These are phyloP conservation scores for Rotaria sp. DNA, from an alignment of 2,888 invertebrate genomes.

Conservation along the genomic window DNA sequence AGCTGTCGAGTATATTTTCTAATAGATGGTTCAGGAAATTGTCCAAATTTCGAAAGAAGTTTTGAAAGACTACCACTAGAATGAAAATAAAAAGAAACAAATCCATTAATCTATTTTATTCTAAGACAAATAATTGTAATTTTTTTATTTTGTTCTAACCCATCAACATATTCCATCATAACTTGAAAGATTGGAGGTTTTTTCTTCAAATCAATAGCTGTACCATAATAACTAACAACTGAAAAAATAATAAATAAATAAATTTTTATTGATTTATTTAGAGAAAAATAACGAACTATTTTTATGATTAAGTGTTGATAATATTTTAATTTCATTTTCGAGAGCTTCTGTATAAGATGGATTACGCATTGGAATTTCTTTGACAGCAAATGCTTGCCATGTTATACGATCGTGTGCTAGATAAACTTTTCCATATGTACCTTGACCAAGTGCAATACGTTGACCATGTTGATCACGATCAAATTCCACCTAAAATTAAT, in stretches of 20 bases:
- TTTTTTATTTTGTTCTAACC: background rate
- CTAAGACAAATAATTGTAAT: too few species aligned
- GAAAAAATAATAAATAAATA: background rate
- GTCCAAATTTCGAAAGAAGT: background rate
- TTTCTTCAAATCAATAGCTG: background rate
- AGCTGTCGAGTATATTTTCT: slow-evolving; percentile 17
- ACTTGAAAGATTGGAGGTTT: background rate
- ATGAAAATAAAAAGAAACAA: background rate
- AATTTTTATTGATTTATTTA: background rate
- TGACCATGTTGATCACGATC: background rate
- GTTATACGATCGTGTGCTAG: background rate
- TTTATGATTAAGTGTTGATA: slow-evolving; percentile 4
- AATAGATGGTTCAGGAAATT: slow-evolving; percentile 10
- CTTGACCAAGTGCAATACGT: background rate
- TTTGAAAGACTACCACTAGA: background rate
- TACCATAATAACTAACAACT: slow-evolving; percentile 12
- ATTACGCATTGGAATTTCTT: slow-evolving; percentile 20
- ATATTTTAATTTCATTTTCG: slow-evolving; percentile 25
- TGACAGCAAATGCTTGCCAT: background rate
- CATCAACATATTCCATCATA: slow-evolving; percentile 32
- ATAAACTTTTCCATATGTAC: slow-evolving; percentile 14
- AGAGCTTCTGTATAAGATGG: background rate
- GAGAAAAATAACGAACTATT: background rate
- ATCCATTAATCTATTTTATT: too few species aligned
- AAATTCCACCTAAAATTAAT: background rate